These are phyloP conservation scores for Autographa gamma DNA, from an alignment of 2,888 invertebrate species.

Conservation along the genomic window DNA sequence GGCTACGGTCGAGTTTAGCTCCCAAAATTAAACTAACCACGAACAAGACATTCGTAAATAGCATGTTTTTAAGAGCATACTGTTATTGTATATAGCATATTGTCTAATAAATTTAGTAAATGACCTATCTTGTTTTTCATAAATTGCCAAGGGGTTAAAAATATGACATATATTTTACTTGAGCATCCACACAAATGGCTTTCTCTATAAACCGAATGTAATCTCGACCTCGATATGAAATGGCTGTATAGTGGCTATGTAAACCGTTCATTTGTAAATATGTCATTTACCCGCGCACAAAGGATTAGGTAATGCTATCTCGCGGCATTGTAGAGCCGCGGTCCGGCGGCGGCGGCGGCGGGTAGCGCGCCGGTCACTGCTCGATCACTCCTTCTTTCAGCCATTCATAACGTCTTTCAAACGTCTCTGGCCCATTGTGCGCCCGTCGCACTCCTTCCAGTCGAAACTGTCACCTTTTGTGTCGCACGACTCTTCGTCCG, in stretches of 20 bases:
- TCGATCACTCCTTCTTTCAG: slow-evolving; percentile 87
- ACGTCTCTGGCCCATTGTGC: slow-evolving; percentile 80
- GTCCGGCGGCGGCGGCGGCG: slow-evolving; percentile 57
- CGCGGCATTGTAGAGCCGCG: slow-evolving; percentile 62
- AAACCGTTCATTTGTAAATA: slow-evolving; percentile 63
- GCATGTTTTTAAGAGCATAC: too few species aligned
- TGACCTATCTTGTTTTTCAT: neutral
- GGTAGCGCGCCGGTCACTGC: slow-evolving; percentile 69
- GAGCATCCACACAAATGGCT: neutral
- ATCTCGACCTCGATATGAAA: slow-evolving; percentile 15
- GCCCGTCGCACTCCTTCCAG: slow-evolving; percentile 76
- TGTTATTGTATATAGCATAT: too few species aligned
- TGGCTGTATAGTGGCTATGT: slow-evolving; percentile 55
- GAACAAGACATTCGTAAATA: too few species aligned
- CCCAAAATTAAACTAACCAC: too few species aligned
- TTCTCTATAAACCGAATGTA: neutral
- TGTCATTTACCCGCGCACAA: slow-evolving; percentile 65
- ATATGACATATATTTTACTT: neutral
- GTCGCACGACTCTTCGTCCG: slow-evolving; percentile 77
- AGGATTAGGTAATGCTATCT: slow-evolving; percentile 71
- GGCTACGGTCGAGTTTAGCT: too few species aligned
- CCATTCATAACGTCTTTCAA: slow-evolving; percentile 86
- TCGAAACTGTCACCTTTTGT: slow-evolving; percentile 85
- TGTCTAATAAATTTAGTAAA: neutral
- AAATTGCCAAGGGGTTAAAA: neutral